Evolutionary conservation across 2,113 vertebrate species (phyloP), one percentile per base, ranked within the genome.

Genomic region (Rhipidura dahli): DNA sequence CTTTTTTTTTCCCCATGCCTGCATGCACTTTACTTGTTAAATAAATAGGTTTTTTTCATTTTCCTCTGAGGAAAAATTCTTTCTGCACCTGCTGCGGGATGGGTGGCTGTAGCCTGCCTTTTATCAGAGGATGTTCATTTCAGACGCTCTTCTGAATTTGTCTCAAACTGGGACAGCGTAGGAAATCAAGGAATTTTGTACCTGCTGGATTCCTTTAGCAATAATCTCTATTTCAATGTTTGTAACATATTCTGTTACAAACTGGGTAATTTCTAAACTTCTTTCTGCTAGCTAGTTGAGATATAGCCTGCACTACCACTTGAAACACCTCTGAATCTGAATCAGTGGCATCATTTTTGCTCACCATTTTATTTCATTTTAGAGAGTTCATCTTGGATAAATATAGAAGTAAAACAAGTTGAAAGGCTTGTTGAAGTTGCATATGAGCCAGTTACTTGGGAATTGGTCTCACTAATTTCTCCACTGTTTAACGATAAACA

Each of bases 401-500:
- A 91, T 71, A 4, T 42, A 7, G 30, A 66, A 82, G 51, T 80
- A 77, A 77, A 93, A 20, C 44, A 50, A 76, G 28, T 72, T 80
- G 79, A 90, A 96, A 83, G 56, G 40, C 37, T 56, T 7, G 30
- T 35, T 92, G 50, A 86, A 83, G 20, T 94, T 96, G 72, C 33
- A 10, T 66, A 39, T 84, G 57, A 40, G 91, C 69, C 37, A 72
- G 87, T 42, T 92, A 71, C 39, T 8, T 64, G 60, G 61, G 44
- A 89, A 94, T 85, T 86, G 83, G 30, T 72, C 82, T 79, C 33
- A 73, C 63, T 77, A 82, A 40, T 97, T 91, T 94, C 59, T 96
- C 40, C 51, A 16, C 35, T 94, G 63, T 94, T 93, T 95, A 94
- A 89, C 91, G 79, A 87, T 87, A 95, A 96, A 70, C 54, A 94